These are phyloP conservation scores for Eulemur macaco DNA, from an alignment of 2,113 vertebrate genomes.

Conservation along the genomic window DNA sequence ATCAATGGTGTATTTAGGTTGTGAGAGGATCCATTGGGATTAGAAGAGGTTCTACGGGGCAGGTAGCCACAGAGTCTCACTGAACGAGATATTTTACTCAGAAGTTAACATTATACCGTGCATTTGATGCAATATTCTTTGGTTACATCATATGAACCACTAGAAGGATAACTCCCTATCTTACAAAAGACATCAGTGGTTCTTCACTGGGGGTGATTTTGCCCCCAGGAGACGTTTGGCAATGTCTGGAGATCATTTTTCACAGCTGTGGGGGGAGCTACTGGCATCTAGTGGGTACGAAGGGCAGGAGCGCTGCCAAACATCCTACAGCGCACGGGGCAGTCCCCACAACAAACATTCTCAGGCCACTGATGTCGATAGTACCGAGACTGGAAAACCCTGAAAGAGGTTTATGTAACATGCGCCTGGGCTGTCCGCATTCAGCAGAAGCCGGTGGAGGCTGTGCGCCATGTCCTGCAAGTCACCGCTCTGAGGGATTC, in stretches of 20 bases:
- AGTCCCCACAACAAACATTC: not conserved
- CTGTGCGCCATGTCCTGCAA: not conserved
- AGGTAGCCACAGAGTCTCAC: not conserved
- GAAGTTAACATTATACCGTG: not conserved
- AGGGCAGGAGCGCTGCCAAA: not conserved
- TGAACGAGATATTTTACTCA: not conserved
- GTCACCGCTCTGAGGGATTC: not conserved
- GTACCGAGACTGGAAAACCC: not conserved
- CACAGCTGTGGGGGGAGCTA: not conserved
- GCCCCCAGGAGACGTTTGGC: not conserved
- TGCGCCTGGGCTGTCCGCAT: not conserved
- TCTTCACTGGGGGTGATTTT: not conserved
- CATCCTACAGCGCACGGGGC: not conserved
- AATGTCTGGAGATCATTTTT: not conserved
- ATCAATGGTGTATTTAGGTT: not conserved
- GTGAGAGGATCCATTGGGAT: not conserved
- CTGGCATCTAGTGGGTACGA: not conserved
- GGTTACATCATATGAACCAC: not conserved
- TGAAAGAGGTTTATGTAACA: not conserved
- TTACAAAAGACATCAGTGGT: not conserved
- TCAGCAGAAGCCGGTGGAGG: not conserved
- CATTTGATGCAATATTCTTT: constrained; percentile 23
- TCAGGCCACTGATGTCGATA: not conserved
- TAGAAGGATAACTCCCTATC: not conserved
- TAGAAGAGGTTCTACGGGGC: not conserved